Evolutionary conservation across 2,888 invertebrate species (phyloP).

Genomic region (Antheraea yamamai): DNA sequence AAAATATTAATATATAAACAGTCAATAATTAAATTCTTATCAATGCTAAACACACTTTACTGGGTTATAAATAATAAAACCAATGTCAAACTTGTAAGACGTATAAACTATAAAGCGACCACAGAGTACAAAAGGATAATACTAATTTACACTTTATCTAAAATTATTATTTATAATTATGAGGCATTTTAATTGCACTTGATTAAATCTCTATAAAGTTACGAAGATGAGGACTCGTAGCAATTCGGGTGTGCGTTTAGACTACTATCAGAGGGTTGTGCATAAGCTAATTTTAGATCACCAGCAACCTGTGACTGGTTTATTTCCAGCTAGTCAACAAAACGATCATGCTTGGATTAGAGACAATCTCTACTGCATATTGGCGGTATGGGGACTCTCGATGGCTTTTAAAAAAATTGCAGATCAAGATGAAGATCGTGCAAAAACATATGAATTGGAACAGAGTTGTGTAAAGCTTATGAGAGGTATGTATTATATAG

Average conservation of each 20-base stretch:
- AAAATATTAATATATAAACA: too few species aligned
- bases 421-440: constrained; percentile 98
- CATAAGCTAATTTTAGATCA: constrained; percentile 96
- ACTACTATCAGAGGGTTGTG: constrained; percentile 97
- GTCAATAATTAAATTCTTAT: too few species aligned
- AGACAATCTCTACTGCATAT: constrained; percentile 98
- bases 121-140: too few species aligned
- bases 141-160: background rate
- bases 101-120: too few species aligned
- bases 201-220: background rate
- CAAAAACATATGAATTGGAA: constrained; percentile 98
- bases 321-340: constrained; percentile 94
- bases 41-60: too few species aligned
- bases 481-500: constrained; percentile 80
- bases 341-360: constrained; percentile 99
- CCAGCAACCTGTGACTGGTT: constrained; percentile 97
- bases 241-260: constrained; percentile 95
- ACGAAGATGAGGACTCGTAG: constrained; percentile 90
- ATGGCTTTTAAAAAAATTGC: constrained; percentile 99
- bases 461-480: constrained; percentile 95
- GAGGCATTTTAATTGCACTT: background rate
- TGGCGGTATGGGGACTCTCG: constrained; percentile 98
- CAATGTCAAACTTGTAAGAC: background rate
- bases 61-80: background rate
- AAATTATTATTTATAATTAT: background rate